A percentile compares a stretch with the other conserved stretches of the same genome.
These are phyloP conservation scores for Drosophila imparisetae DNA, from an alignment of 2,888 invertebrate genomes.

Conservation along the genomic window DNA sequence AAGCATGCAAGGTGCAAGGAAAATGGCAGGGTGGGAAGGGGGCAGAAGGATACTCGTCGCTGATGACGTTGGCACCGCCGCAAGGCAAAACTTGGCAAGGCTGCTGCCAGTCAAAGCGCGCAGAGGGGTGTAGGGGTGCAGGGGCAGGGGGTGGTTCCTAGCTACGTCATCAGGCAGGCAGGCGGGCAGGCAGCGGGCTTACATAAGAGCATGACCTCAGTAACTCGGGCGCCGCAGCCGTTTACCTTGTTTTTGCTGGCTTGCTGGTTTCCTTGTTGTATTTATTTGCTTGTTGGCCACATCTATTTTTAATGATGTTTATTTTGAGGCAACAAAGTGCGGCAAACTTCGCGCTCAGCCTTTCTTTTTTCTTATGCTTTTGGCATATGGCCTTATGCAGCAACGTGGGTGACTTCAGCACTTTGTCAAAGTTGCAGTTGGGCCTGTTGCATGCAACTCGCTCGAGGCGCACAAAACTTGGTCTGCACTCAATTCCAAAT, in stretches of 20 bases:
- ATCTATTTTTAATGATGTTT: conserved; percentile 55
- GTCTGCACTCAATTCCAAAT: background rate
- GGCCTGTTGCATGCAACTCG: background rate
- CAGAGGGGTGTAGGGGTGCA: background rate
- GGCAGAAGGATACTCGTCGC: conserved; percentile 24
- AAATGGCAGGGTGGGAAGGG: conserved; percentile 10
- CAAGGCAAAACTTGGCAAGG: conserved; percentile 21
- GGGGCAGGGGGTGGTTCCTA: background rate
- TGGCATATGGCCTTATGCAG: conserved; percentile 1
- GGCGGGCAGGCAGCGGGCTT: conserved; percentile 39
- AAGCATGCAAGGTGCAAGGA: conserved; percentile 23
- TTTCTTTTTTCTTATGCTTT: background rate
- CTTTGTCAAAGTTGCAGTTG: background rate
- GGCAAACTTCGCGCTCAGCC: conserved; percentile 6
- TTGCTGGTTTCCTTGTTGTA: background rate
- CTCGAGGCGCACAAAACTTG: background rate
- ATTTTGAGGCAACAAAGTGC: conserved; percentile 40
- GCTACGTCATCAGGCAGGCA: conserved; percentile 43
- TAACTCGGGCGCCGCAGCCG: conserved; percentile 8
- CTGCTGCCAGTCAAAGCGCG: conserved; percentile 14
- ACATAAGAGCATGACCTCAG: conserved; percentile 73
- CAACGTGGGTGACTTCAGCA: background rate
- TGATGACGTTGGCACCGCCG: conserved; percentile 64
- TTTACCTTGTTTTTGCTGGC: conserved; percentile 31
- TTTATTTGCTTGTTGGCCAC: conserved; percentile 6